Percentiles rank a stretch among this genome's conserved stretches.
These are phyloP conservation scores for Drosophila triauraria DNA, from an alignment of 1,140 invertebrate species.

Conservation along the genomic window DNA sequence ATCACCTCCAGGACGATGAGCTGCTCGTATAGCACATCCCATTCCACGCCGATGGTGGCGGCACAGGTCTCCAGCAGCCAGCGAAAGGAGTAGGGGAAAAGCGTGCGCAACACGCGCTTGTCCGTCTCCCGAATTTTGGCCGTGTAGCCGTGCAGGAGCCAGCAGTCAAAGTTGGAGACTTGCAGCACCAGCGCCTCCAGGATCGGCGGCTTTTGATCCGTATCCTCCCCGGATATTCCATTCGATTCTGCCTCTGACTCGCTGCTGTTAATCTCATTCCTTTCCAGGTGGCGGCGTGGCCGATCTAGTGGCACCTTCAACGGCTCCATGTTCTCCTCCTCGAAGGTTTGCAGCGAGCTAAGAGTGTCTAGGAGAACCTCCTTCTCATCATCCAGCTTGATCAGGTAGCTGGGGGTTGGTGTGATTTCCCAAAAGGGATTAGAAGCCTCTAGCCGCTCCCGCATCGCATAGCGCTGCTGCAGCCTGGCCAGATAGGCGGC, in stretches of 20 bases:
- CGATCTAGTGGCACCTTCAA: constrained; percentile 40
- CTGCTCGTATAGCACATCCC: constrained; percentile 86
- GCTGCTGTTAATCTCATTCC: not conserved
- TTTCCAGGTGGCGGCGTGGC: constrained; percentile 52
- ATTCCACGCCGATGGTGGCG: constrained; percentile 83
- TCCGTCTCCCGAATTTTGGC: constrained; percentile 20
- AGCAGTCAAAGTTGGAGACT: constrained; percentile 80
- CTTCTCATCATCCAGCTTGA: constrained; percentile 39
- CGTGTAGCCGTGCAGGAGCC: constrained; percentile 69
- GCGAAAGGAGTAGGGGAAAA: constrained; percentile 85
- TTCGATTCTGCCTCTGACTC: not conserved
- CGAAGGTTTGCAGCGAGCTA: constrained; percentile 53
- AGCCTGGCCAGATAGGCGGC: constrained; percentile 36
- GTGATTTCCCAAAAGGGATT: constrained; percentile 54
- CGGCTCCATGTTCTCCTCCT: constrained; percentile 59
- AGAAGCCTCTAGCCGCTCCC: constrained; percentile 18
- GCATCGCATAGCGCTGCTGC: not conserved
- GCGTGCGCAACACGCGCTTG: constrained; percentile 74
- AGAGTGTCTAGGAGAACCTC: constrained; percentile 39
- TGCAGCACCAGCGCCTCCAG: constrained; percentile 30
- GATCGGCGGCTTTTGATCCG: not conserved
- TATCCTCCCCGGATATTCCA: not conserved
- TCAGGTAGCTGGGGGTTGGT: constrained; percentile 21
- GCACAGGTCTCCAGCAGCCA: constrained; percentile 87
- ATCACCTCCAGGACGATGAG: constrained; percentile 75